Evolutionary conservation across 2,113 vertebrate species (phyloP).

Genomic region (Corythaeola cristata): DNA sequence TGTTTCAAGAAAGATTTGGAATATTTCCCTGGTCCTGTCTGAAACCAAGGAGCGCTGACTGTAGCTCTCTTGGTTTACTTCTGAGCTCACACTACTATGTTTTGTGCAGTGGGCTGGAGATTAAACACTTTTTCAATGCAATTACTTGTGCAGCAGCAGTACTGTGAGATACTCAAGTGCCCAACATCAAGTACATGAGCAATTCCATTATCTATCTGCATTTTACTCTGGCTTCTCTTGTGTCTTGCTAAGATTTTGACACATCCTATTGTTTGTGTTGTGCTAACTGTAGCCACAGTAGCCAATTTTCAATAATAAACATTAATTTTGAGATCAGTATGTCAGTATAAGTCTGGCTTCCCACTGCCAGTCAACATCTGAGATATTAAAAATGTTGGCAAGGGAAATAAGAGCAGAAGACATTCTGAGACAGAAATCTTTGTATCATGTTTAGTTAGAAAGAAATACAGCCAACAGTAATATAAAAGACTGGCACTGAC

Average conservation of each 20-base stretch:
- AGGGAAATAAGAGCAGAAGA: neutral
- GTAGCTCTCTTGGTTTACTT: neutral
- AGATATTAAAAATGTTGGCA: neutral
- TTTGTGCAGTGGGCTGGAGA: neutral
- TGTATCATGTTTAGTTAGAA: neutral
- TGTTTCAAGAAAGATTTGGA: neutral
- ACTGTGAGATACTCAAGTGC: neutral
- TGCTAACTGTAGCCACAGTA: neutral
- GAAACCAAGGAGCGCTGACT: neutral
- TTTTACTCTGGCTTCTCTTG: neutral
- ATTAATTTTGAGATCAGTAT: neutral
- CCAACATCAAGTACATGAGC: neutral
- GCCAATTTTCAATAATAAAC: neutral
- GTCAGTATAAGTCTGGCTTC: neutral
- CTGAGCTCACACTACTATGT: neutral
- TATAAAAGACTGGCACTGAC: neutral
- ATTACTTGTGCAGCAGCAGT: neutral
- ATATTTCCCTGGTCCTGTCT: neutral
- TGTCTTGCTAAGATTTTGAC: neutral
- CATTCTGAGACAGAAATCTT: neutral
- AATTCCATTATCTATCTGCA: neutral
- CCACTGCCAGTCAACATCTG: neutral
- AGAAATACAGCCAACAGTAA: neutral
- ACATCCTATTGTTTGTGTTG: neutral
- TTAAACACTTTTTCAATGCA: neutral